Evolutionary conservation across 2,888 invertebrate species (phyloP).

Genomic region (Leptinotarsa haldemani): DNA sequence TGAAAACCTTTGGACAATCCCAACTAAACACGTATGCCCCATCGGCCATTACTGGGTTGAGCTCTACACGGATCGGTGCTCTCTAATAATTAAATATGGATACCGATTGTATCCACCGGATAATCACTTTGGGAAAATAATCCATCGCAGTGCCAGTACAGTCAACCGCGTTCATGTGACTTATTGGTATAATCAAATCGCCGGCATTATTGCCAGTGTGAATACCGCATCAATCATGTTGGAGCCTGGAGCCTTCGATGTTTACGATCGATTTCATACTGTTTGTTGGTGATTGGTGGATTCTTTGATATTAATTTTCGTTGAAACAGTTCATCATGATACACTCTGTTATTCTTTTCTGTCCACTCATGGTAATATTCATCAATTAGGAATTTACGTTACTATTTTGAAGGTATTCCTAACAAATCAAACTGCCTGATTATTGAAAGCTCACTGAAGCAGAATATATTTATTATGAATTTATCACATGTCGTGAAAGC

Average conservation of each 20-base stretch:
- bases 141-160: constrained; percentile 6
- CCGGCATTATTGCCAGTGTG: neutral
- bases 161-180: constrained; percentile 7
- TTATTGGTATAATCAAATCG: constrained; percentile 12
- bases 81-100: constrained; percentile 24
- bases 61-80: constrained; percentile 17
- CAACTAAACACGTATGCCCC: neutral
- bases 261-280: neutral
- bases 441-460: too few relatives aligned
- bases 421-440: too few relatives aligned
- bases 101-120: constrained; percentile 17
- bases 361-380: too few relatives aligned
- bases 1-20: neutral
- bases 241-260: neutral
- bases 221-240: constrained; percentile 4
- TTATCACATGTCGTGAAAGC: too few relatives aligned
- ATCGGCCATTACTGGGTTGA: neutral
- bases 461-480: too few relatives aligned
- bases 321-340: too few relatives aligned
- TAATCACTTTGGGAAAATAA: constrained; percentile 25
- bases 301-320: too few relatives aligned
- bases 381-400: too few relatives aligned
- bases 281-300: neutral
- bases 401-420: too few relatives aligned
- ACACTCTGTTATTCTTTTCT: too few relatives aligned